Conservation (phyloP, 2,113 vertebrate genomes). For the Anguilla rostrata region DNA sequence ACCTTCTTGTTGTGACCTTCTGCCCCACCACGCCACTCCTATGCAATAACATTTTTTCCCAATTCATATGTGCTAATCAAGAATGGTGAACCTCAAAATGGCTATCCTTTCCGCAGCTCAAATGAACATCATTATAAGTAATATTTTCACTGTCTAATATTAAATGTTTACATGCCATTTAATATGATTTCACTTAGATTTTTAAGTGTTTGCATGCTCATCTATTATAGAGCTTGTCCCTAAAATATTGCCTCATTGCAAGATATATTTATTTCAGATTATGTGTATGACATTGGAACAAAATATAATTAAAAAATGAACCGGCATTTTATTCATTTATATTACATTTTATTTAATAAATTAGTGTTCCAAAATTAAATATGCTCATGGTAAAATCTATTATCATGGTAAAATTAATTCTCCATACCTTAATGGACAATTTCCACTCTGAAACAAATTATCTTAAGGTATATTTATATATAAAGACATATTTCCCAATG, state of each 20-base stretch:
- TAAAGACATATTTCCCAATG: background rate
- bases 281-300: background rate
- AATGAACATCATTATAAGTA: background rate
- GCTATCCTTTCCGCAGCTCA: background rate
- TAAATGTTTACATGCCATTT: too few species aligned
- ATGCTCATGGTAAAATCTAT: background rate
- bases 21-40: too few species aligned
- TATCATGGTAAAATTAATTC: background rate
- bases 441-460: background rate
- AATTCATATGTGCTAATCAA: background rate
- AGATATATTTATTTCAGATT: background rate
- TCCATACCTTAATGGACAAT: background rate
- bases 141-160: too few species aligned
- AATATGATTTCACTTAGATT: background rate
- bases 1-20: too few species aligned
- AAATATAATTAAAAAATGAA: background rate
- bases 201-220: background rate
- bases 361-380: background rate
- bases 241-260: background rate
- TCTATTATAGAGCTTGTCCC: background rate
- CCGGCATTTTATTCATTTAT: background rate
- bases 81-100: background rate
- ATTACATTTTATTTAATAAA: too few species aligned
- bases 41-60: background rate
- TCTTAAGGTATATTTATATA: background rate